Evolutionary conservation across 2,113 vertebrate species (phyloP).

Genomic region (Aspidoscelis tigris): DNA sequence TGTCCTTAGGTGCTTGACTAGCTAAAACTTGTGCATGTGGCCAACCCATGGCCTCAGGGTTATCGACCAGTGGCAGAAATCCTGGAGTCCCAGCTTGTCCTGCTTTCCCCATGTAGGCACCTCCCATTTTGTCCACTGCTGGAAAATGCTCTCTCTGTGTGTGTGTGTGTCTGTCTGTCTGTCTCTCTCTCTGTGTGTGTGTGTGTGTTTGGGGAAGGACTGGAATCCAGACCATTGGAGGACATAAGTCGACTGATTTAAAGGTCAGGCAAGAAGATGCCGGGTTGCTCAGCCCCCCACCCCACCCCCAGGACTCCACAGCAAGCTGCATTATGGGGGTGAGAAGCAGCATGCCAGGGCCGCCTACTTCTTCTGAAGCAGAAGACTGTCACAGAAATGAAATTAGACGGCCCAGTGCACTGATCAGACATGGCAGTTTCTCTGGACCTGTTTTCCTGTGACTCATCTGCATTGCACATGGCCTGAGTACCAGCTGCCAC

Average conservation of each 20-base stretch:
- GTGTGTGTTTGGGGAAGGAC: too few relatives aligned
- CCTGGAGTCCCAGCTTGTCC: not conserved
- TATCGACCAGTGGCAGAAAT: not conserved
- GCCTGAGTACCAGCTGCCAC: not conserved
- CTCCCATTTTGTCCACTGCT: not conserved
- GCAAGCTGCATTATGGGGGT: not conserved
- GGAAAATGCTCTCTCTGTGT: not conserved
- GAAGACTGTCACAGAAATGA: not conserved
- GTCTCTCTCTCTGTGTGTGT: too few relatives aligned
- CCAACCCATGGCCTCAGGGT: too few relatives aligned
- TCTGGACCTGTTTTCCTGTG: not conserved
- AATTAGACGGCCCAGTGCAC: not conserved
- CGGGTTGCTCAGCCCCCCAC: rapidly evolving
- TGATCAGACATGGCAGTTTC: constrained; percentile 26
- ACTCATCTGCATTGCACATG: constrained; percentile 11
- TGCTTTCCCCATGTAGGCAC: not conserved
- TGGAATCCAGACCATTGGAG: not conserved
- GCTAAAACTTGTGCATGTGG: too few relatives aligned
- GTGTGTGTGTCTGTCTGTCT: too few relatives aligned
- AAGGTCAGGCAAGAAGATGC: not conserved
- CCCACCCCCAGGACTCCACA: too few relatives aligned
- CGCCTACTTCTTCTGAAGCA: not conserved
- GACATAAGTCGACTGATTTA: not conserved
- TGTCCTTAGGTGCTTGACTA: too few relatives aligned
- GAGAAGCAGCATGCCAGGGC: not conserved